phyloP scores from a whole-genome alignment of 2,797 vertebrate genomes.

The Poecilia velifera region DNA sequence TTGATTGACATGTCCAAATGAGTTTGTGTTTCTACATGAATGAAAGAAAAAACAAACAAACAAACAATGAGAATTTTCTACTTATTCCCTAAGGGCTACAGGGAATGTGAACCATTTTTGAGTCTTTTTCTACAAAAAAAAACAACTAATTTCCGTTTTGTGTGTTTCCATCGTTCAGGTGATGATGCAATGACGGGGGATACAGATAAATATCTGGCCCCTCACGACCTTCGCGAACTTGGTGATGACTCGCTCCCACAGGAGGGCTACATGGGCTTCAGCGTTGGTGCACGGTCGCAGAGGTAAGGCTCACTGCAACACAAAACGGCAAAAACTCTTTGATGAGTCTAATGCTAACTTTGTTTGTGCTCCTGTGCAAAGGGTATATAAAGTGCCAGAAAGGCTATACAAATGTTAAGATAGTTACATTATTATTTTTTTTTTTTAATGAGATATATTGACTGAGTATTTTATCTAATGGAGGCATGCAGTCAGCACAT shows the following conservation, averaged over 20 bases:
- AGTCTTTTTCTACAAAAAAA: background rate
- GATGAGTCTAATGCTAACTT: background rate
- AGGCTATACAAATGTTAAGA: background rate
- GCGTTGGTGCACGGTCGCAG: conserved; percentile 92
- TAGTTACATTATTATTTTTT: background rate
- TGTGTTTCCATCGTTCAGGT: conserved; percentile 79
- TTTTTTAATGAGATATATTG: background rate
- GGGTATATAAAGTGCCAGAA: background rate
- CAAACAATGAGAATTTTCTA: background rate
- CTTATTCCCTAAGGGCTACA: background rate
- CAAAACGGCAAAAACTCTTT: background rate
- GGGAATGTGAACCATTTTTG: background rate
- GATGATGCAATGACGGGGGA: conserved; percentile 97
- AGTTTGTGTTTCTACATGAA: conserved; percentile 25
- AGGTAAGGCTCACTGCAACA: conserved; percentile 81
- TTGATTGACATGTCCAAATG: conserved; percentile 54
- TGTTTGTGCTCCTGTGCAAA: background rate
- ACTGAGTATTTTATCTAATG: background rate
- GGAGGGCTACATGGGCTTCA: conserved; percentile 98
- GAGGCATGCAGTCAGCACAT: background rate
- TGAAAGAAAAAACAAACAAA: background rate
- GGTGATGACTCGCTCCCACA: conserved; percentile 97
- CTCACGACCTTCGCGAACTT: conserved; percentile 94
- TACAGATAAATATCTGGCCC: conserved; percentile 96
- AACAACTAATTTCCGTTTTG: background rate